Evolutionary conservation across 2,797 vertebrate species (phyloP).

Genomic region (Apodemus agrarius): DNA sequence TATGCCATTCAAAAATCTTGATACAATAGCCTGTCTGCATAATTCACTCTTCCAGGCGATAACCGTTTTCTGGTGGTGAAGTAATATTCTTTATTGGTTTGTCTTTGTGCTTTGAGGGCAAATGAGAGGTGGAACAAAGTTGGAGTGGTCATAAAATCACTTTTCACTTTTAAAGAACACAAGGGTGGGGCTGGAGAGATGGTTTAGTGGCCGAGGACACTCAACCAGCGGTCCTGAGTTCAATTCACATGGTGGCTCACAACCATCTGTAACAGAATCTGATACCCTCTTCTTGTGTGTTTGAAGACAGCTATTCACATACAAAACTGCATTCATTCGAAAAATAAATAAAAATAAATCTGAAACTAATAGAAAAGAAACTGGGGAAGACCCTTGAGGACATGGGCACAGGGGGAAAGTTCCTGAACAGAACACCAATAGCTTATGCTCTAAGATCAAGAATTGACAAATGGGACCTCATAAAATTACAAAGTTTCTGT

Average conservation of each 20-base stretch:
- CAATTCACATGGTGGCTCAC: neutral
- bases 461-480: too few species aligned
- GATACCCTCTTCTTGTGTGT: neutral
- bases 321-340: neutral
- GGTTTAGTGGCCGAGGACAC: too few species aligned
- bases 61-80: conserved; percentile 34
- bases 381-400: too few species aligned
- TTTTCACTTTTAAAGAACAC: conserved; percentile 43
- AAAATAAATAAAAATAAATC: neutral
- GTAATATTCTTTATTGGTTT: conserved; percentile 53
- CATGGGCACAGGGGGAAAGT: too few species aligned
- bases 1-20: conserved; percentile 48
- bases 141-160: conserved; percentile 10
- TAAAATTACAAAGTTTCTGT: too few species aligned
- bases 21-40: conserved; percentile 49
- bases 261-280: neutral
- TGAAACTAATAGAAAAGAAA: too few species aligned
- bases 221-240: neutral
- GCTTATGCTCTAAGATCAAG: too few species aligned
- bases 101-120: conserved; percentile 2
- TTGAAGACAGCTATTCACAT: neutral
- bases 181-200: neutral
- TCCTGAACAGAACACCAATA: too few species aligned
- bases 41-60: conserved; percentile 45
- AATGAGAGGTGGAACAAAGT: conserved; percentile 42